Evolutionary conservation across 2,797 vertebrate species (phyloP).

Genomic region (Acanthornis magna): DNA sequence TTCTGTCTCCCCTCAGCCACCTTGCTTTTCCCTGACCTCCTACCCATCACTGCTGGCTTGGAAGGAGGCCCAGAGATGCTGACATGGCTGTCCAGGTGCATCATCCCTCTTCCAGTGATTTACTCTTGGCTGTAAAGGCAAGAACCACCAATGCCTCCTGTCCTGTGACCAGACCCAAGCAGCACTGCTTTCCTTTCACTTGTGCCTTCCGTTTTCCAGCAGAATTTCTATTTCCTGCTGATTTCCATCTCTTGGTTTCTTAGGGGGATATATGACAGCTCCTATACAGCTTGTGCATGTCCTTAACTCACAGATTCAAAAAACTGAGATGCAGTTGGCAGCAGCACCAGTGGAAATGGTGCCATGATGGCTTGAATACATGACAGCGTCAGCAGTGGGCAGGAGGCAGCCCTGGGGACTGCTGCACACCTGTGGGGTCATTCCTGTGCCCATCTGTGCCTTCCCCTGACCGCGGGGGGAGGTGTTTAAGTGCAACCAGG

Average conservation of each 20-base stretch:
- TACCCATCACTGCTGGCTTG: not conserved
- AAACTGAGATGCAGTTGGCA: slow-evolving; percentile 4
- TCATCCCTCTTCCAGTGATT: not conserved
- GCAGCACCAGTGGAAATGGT: not conserved
- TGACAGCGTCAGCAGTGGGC: not conserved
- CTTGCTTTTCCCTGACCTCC: not conserved
- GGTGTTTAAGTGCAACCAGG: not conserved
- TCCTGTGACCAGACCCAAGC: not conserved
- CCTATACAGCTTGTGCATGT: not conserved
- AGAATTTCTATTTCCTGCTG: not conserved
- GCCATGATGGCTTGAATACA: not conserved
- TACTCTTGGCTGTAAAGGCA: not conserved
- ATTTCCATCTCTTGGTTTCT: not conserved
- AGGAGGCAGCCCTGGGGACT: not conserved
- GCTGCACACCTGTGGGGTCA: no score
- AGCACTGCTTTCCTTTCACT: not conserved
- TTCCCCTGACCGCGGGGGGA: not conserved
- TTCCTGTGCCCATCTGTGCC: rapidly evolving
- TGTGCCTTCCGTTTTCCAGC: not conserved
- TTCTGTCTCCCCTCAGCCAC: not conserved
- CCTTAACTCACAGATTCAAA: slow-evolving; percentile 32
- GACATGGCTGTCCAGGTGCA: not conserved
- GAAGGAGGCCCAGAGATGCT: not conserved
- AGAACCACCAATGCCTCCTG: rapidly evolving
- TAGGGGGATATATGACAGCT: not conserved